Conservation (phyloP, 2,113 vertebrate genomes). For the Elephas maximus region DNA sequence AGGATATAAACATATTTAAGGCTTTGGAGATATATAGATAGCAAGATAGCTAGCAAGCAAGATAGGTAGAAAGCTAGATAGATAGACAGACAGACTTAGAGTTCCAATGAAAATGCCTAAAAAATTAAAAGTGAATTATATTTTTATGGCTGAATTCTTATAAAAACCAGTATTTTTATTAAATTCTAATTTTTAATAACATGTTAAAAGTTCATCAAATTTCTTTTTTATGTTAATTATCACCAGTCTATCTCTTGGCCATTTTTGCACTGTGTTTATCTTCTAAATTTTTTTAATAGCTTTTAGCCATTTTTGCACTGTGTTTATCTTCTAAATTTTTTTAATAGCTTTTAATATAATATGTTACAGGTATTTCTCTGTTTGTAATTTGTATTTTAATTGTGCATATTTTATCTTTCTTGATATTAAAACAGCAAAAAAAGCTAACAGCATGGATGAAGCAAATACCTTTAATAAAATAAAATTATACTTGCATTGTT, state of each 20-base stretch:
- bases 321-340: neutral
- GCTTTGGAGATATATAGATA: neutral
- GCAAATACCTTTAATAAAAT: neutral
- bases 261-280: neutral
- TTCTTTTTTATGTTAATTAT: neutral
- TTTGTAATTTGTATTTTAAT: neutral
- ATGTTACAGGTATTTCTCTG: neutral
- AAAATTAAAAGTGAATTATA: neutral
- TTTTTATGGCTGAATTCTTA: neutral
- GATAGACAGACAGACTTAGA: neutral
- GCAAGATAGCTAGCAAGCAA: neutral
- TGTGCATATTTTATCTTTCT: neutral
- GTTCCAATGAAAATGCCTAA: neutral
- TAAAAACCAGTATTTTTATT: neutral
- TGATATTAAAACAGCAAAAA: neutral
- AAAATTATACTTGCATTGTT: neutral
- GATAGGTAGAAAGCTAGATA: no score
- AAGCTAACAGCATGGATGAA: neutral
- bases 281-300: neutral
- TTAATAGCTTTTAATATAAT: neutral
- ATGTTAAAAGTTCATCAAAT: neutral
- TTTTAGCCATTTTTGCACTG: neutral
- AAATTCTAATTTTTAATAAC: neutral
- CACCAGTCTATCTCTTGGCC: neutral
- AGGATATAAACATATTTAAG: neutral